Evolutionary conservation across 92 coral and sea anemone genomes (phyloP).

Genomic region (Actinostola sp.): DNA sequence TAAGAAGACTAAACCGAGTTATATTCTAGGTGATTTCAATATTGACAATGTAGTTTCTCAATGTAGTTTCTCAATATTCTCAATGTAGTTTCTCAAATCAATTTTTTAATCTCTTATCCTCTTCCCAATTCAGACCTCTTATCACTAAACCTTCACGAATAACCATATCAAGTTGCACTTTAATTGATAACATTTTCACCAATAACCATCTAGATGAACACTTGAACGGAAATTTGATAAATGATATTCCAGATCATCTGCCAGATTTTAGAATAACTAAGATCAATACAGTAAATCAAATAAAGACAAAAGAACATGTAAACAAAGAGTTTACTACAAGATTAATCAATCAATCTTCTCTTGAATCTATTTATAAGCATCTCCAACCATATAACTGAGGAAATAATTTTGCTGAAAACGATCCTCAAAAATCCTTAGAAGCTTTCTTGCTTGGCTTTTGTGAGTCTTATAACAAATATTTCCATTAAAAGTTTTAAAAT

Average conservation of each 20-base stretch:
- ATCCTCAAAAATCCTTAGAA: neutral
- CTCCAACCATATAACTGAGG: too few relatives aligned
- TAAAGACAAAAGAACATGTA: too few relatives aligned
- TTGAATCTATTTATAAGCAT: too few relatives aligned
- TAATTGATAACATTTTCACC: neutral
- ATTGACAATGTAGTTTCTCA: neutral
- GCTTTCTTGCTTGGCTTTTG: neutral
- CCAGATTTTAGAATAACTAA: neutral
- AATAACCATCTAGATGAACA: neutral
- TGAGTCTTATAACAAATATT: neutral
- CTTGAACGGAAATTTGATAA: neutral
- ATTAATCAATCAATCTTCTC: neutral
- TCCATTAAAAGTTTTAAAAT: neutral
- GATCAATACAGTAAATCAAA: too few relatives aligned
- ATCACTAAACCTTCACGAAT: neutral
- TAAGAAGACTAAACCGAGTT: neutral
- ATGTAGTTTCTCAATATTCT: too few relatives aligned
- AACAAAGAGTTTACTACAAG: too few relatives aligned
- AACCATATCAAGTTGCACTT: neutral
- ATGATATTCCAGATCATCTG: neutral
- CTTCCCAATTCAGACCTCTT: neutral
- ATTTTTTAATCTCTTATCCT: neutral
- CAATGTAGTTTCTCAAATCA: neutral
- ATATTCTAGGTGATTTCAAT: neutral
- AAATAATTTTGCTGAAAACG: neutral